Percentiles rank a stretch among this genome's conserved stretches.
Evolutionary conservation across 2,797 vertebrate genomes (phyloP).

Genomic region (Lepus oiostolus): DNA sequence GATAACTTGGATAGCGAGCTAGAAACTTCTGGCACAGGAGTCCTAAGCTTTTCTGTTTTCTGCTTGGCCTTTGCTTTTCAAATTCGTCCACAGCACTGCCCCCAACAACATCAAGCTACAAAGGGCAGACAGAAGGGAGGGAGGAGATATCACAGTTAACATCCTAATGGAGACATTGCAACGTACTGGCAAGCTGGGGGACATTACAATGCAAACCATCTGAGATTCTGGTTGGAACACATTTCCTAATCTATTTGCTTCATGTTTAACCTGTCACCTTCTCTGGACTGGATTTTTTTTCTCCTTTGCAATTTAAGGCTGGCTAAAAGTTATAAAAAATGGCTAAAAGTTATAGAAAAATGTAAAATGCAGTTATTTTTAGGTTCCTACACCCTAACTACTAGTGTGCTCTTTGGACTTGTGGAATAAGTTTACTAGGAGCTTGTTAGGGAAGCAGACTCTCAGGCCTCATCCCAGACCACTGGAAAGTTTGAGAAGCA

Average conservation of each 20-base stretch:
- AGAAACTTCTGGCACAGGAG: slow-evolving; percentile 97
- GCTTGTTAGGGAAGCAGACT: neutral
- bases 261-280: neutral
- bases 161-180: neutral
- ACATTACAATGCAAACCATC: neutral
- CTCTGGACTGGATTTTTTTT: neutral
- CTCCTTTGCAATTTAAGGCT: neutral
- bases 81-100: slow-evolving; percentile 91
- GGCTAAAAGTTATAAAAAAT: neutral
- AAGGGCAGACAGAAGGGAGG: slow-evolving; percentile 49
- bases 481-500: neutral
- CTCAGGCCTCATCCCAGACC: neutral
- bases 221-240: neutral
- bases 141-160: slow-evolving; percentile 22
- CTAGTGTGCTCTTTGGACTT: fast-evolving
- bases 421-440: neutral
- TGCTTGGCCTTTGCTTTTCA: slow-evolving; percentile 94
- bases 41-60: slow-evolving; percentile 97
- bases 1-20: slow-evolving; percentile 95
- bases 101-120: slow-evolving; percentile 90
- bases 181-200: neutral
- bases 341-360: neutral
- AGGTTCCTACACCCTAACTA: neutral
- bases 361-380: neutral
- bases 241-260: neutral